Percentiles rank a stretch among this genome's conserved stretches.
Conservation (phyloP, 2,113 vertebrate species). For the Lipophrys pholis region DNA sequence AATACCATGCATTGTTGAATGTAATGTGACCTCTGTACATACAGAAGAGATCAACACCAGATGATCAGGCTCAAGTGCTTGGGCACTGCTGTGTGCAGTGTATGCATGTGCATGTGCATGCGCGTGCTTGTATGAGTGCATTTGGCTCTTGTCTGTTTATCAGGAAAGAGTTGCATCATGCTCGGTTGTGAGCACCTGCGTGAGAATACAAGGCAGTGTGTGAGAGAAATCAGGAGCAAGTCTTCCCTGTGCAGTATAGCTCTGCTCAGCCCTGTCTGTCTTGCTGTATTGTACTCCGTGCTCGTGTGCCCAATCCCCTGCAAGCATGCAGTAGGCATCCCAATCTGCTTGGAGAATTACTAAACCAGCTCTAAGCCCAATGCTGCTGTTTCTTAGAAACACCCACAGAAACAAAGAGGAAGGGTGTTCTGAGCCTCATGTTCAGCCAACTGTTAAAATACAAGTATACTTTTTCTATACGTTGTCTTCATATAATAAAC, state of each 20-base stretch:
- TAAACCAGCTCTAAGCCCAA: conserved; percentile 60
- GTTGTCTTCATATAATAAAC: not conserved
- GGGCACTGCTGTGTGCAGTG: conserved; percentile 19
- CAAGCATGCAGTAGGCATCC: conserved; percentile 75
- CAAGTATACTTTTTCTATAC: not conserved
- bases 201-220: conserved; percentile 14
- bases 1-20: conserved; percentile 32
- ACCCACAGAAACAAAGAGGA: not conserved
- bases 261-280: conserved; percentile 55
- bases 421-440: not conserved
- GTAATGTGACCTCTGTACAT: conserved; percentile 56
- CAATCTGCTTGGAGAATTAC: conserved; percentile 78
- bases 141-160: conserved; percentile 14
- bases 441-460: not conserved
- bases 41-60: conserved; percentile 53
- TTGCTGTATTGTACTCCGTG: conserved; percentile 55
- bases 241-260: conserved; percentile 10
- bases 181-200: conserved; percentile 15
- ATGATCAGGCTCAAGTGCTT: conserved; percentile 59
- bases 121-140: not conserved
- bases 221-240: conserved; percentile 26
- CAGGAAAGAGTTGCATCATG: conserved; percentile 4
- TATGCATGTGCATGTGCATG: conserved; percentile 24
- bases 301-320: conserved; percentile 71
- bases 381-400: conserved; percentile 53